Evolutionary conservation across 2,888 invertebrate species (phyloP).

Genomic region (Thyatira batis): DNA sequence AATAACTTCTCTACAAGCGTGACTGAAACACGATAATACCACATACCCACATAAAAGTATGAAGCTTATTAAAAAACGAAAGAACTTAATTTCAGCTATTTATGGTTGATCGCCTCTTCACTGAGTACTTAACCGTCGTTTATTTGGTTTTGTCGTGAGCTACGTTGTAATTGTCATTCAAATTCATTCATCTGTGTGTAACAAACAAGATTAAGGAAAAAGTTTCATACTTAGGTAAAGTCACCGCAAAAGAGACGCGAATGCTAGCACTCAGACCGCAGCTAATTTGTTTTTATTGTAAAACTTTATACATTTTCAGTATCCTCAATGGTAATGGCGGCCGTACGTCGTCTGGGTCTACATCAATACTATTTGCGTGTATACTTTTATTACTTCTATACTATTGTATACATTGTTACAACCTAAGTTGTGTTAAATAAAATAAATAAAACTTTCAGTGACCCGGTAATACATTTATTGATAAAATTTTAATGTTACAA

Average conservation of each 20-base stretch:
- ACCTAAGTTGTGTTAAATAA: neutral
- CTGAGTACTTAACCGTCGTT: conserved; percentile 43
- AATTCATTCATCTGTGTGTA: conserved; percentile 42
- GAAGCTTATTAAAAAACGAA: neutral
- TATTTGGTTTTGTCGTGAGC: conserved; percentile 15
- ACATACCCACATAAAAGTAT: neutral
- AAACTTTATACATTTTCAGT: conserved; percentile 68
- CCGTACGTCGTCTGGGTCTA: conserved; percentile 33
- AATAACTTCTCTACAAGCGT: neutral
- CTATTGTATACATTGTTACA: conserved; percentile 2
- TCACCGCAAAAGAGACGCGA: conserved; percentile 53
- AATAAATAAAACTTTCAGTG: neutral
- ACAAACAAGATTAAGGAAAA: conserved; percentile 64
- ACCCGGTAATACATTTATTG: too few relatives aligned
- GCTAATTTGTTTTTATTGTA: conserved; percentile 76
- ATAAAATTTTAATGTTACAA: too few relatives aligned
- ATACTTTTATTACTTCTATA: conserved; percentile 9
- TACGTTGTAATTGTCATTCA: conserved; percentile 36
- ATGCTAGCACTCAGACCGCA: conserved; percentile 57
- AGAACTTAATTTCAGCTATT: neutral
- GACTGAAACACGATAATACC: neutral
- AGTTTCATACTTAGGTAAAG: conserved; percentile 53
- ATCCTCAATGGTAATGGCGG: conserved; percentile 49
- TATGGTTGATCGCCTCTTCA: conserved; percentile 17
- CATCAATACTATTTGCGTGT: conserved; percentile 23